phyloP scores from a whole-genome alignment of 2,797 vertebrate genomes.

The Gephyroberyx darwinii region DNA sequence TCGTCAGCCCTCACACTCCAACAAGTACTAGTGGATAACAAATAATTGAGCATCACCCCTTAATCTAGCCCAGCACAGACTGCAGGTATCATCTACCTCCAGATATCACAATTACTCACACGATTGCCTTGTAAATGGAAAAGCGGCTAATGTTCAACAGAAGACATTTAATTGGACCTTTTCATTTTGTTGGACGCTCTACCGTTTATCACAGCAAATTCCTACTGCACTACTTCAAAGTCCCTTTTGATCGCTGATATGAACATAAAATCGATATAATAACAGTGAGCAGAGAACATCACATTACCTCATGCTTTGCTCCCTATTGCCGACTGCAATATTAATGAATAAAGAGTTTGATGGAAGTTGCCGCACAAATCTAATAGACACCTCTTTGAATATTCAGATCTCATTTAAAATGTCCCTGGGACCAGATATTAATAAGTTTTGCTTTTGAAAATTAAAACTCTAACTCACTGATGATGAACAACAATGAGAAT shows the following conservation, averaged over 20 bases:
- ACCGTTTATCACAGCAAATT: neutral
- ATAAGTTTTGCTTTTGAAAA: slow-evolving; percentile 39
- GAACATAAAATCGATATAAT: neutral
- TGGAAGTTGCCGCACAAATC: slow-evolving; percentile 23
- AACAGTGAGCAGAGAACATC: neutral
- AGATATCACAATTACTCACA: too few species aligned
- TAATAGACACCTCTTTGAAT: slow-evolving; percentile 29
- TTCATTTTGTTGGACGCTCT: neutral
- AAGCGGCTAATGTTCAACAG: neutral
- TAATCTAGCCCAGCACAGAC: too few species aligned
- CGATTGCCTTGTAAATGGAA: too few species aligned
- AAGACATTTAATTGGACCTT: neutral
- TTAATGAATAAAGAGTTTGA: slow-evolving; percentile 21
- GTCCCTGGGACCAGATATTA: slow-evolving; percentile 49
- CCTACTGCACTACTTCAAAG: neutral
- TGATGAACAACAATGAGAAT: slow-evolving; percentile 47
- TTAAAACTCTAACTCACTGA: slow-evolving; percentile 43
- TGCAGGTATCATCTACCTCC: too few species aligned
- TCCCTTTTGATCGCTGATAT: neutral
- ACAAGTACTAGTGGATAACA: too few species aligned
- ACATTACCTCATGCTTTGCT: neutral
- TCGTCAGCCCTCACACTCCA: too few species aligned
- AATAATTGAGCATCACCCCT: too few species aligned
- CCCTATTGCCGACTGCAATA: neutral
- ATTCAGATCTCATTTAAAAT: slow-evolving; percentile 54